Evolutionary conservation across 2,113 vertebrate genomes (phyloP), one percentile per base, ranked within the genome.

Genomic region (Tenebrosternarchus preto): DNA sequence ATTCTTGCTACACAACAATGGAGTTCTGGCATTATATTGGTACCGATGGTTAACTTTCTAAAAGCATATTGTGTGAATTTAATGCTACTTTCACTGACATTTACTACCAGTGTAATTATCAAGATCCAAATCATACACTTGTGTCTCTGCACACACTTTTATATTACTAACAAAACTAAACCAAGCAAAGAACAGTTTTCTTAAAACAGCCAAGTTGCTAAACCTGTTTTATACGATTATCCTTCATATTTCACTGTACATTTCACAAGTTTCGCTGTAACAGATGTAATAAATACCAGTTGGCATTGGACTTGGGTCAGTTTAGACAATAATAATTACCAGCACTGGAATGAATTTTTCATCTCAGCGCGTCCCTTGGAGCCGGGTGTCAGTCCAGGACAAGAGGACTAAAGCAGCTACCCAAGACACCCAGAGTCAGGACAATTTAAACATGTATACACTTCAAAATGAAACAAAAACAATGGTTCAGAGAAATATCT

Each of bases 391-490:
- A 22, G 6, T 16, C 31, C 15, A 69, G 31, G 56, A 15, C 15
- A 3, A 20, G 29, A 66, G 33, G 33, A 43, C 2, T 1, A 39
- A 15, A 55, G 50, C 0, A 4, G 7, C 5, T 56, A 66, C 12
- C 20, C 15, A 57, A 31, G 33, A 15, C 5, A 60, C 20, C 22
- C 24, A 69, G 31, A 69, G 53, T 27, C 64, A 59, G 11, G 22
- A 70, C n/a, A 57, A 59, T 69, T 69, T 25, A 9, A 36, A n/a
- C 12, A 56, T 67, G 61, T 31, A n/a, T n/a, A n/a, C n/a, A n/a
- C n/a, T n/a, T n/a, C n/a, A n/a, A n/a, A n/a, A n/a, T 20, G 29
- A 67, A 19, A 0, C 19, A 56, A 63, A 53, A 50, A 50, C 43
- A 50, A 50, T 50, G 9, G 43, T 50, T 50, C 43, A 12, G 43